A percentile compares a stretch with the other conserved stretches of the same genome.
Evolutionary conservation across 64 coral and sea anemone genomes (phyloP).

Genomic region (Pocillopora damicornis): DNA sequence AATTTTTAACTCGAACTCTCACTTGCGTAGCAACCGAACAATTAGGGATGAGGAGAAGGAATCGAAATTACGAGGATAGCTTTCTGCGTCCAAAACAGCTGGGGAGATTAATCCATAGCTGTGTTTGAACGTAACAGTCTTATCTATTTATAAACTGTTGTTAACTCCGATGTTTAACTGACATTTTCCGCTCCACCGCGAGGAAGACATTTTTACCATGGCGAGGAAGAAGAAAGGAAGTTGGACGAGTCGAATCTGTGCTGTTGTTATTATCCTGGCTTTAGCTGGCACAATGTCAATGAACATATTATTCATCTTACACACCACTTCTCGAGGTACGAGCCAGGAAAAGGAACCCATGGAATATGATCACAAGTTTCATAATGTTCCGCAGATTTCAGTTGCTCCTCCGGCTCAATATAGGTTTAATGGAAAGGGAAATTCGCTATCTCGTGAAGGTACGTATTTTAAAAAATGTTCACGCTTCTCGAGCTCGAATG

Average conservation of each 20-base stretch:
- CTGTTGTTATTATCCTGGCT: background rate
- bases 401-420: background rate
- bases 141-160: background rate
- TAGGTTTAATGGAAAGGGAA: background rate
- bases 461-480: background rate
- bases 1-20: too few relatives aligned
- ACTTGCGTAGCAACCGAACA: too few relatives aligned
- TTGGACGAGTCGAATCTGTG: background rate
- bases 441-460: background rate
- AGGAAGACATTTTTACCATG: background rate
- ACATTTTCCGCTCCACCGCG: background rate
- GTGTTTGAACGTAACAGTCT: background rate
- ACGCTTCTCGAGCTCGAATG: too few relatives aligned
- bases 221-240: background rate
- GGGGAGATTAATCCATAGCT: too few relatives aligned
- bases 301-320: constrained; percentile 17
- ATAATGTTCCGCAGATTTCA: background rate
- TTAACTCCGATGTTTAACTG: background rate
- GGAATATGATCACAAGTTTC: background rate
- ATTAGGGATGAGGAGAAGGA: too few relatives aligned
- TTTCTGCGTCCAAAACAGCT: too few relatives aligned
- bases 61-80: too few relatives aligned
- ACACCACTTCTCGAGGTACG: background rate
- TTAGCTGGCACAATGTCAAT: background rate
- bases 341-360: background rate